Evolutionary conservation across 2,113 vertebrate genomes (phyloP).

Genomic region (Amia ocellicauda): DNA sequence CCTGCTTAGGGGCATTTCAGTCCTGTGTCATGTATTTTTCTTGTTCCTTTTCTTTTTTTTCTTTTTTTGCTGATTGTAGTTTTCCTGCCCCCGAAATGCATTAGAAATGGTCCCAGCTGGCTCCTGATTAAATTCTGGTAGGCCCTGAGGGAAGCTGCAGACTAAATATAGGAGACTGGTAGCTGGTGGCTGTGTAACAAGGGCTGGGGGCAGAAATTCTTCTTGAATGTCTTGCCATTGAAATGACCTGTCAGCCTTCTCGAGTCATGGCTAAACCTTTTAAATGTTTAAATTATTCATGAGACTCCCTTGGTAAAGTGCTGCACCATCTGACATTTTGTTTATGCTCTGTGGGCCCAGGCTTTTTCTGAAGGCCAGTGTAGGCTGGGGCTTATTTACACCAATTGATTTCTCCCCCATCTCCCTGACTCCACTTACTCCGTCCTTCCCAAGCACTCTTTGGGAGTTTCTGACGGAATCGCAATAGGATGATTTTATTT

Average conservation of each 20-base stretch:
- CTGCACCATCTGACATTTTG: constrained; percentile 12
- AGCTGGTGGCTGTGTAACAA: neutral
- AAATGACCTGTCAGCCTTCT: constrained; percentile 20
- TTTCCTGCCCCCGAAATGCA: neutral
- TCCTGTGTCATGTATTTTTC: too few species aligned
- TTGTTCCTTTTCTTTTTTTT: neutral
- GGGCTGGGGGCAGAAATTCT: neutral
- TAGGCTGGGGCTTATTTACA: neutral
- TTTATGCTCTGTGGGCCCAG: constrained; percentile 11
- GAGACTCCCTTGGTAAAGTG: constrained; percentile 15
- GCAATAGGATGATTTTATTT: too few species aligned
- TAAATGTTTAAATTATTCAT: constrained; percentile 25
- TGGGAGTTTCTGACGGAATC: too few species aligned
- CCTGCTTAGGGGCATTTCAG: too few species aligned
- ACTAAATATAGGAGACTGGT: neutral
- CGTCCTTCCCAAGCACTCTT: neutral
- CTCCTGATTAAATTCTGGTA: neutral
- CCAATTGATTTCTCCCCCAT: neutral
- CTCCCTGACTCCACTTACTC: neutral
- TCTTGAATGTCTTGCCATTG: neutral
- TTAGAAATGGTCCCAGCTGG: neutral
- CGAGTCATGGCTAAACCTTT: constrained; percentile 14
- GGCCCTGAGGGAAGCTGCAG: neutral
- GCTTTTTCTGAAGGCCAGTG: constrained; percentile 2
- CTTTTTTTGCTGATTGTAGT: neutral